Evolutionary conservation across 2,888 invertebrate species (phyloP).

Genomic region (Tanypteryx hageni): DNA sequence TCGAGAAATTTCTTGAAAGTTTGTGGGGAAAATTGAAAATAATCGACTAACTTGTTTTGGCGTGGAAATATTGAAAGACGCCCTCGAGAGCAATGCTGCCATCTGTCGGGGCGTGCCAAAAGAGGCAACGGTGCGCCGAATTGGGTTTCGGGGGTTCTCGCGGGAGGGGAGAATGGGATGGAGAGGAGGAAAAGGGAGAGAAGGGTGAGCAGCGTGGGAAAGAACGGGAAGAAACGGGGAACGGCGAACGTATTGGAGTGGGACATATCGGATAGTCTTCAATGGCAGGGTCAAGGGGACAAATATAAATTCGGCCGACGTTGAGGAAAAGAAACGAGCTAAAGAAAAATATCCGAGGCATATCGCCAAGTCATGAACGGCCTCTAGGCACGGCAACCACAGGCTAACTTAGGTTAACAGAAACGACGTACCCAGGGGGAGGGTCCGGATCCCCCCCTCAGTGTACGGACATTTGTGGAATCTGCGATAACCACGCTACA

Average conservation of each 20-base stretch:
- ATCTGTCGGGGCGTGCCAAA: background rate
- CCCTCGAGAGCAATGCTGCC: background rate
- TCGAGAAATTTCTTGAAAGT: no score
- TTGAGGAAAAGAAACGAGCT: background rate
- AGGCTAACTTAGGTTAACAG: background rate
- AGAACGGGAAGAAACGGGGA: background rate
- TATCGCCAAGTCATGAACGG: background rate
- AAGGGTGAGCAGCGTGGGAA: background rate
- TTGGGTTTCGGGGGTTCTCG: no score
- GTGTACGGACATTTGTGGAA: no score
- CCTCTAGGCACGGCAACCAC: background rate
- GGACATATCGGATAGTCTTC: background rate
- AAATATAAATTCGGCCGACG: background rate
- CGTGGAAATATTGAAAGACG: no score
- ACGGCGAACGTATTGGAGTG: background rate
- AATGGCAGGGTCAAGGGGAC: constrained; percentile 46
- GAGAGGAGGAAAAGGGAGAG: background rate
- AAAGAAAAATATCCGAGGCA: background rate
- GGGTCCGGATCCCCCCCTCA: no score
- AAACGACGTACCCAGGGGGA: no score
- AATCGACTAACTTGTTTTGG: no score
- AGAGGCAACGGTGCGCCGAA: no score
- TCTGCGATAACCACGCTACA: no score
- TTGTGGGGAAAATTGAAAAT: no score
- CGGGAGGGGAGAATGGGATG: constrained; percentile 2